Base-by-base conservation (phyloP, 2,888 invertebrate genomes). In the Lamproptera curius region DNA sequence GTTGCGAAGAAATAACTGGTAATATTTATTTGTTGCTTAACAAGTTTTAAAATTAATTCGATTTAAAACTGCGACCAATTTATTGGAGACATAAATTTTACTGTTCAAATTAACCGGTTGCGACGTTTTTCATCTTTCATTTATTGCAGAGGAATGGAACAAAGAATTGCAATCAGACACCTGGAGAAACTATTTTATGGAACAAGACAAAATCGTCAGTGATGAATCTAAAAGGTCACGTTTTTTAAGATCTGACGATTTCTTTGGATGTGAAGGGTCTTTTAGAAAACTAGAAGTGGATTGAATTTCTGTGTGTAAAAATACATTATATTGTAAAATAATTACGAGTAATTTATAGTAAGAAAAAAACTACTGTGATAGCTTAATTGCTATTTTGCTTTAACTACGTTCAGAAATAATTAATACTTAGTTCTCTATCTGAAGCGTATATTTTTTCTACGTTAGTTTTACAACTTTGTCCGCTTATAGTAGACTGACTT, bases 261-360 rank as follows among this genome's bases (percentile, higher is more conserved):
- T 49, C 13, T 42, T 49, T 35, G 45, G 48, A 9, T 20, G 17
- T 23, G 37, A 46, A 33, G 49, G 52, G 6, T 48, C 43, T 13
- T 52, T 50, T 16, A 52, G 43, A 42, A 49, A 52, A 46, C 49
- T 50, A 23, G 49, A 52, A 45, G 43, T 52, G 26, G 49, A 50
- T 33, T 40, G 53, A 52, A 9, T n/a, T n/a, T n/a, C n/a, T n/a
- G n/a, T n/a, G n/a, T n/a, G n/a, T n/a, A n/a, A n/a, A n/a, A n/a
- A n/a, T n/a, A n/a, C n/a, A n/a, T n/a, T n/a, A n/a, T n/a, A n/a
- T n/a, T n/a, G n/a, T n/a, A n/a, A n/a, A n/a, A n/a, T n/a, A n/a
- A n/a, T n/a, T n/a, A n/a, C n/a, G n/a, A n/a, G n/a, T n/a, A n/a
- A n/a, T n/a, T n/a, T n/a, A n/a, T n/a, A n/a, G n/a, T n/a, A n/a